Evolutionary conservation across 2,888 invertebrate genomes (phyloP), one percentile per base, ranked within the genome.

Genomic region (Drosophila austrosaltans): DNA sequence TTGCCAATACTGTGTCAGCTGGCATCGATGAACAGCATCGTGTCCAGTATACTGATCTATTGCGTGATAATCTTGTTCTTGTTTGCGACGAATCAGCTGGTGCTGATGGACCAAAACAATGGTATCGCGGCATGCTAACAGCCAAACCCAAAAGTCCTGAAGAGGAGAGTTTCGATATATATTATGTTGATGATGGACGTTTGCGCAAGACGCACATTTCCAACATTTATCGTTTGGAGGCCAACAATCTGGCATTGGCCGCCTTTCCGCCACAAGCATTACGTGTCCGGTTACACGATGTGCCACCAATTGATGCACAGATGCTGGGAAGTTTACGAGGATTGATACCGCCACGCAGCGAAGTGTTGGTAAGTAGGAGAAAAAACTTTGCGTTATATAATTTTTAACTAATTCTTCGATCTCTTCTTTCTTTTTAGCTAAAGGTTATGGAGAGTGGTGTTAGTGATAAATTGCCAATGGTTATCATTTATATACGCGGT

Each of bases 401-500:
- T 22, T 6, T 16, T 16, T n/a, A 7, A 44, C n/a, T n/a, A 5
- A n/a, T 1, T 28, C 28, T 28, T 1, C 3, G 8, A 20, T 62
- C 22, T 32, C 3, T 6, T 20, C 30, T 2, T 25, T 4, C 3
- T 0, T 25, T 8, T 54, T 63, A 92, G 91, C 87, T 91, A 0
- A 91, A 91, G 77, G 81, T 91, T 91, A 81, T 81, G 71, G 83
- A 78, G 44, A 91, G 92, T 92, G 90, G 93, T 92, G 90, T 93
- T 91, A 89, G 93, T 3, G 85, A 81, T 59, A 77, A 87, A 82
- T 59, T 83, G 64, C 91, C 91, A 8, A 79, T 94, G 67, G 95
- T 96, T 1, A 96, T 95, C 88, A 93, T 96, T 63, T 96, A 95
- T 92, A 95, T 95, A 82, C 94, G 96, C 1, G 78, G 78, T 83